phyloP scores from a whole-genome alignment of 2,888 invertebrate species.

The Leptopilina syphax region DNA sequence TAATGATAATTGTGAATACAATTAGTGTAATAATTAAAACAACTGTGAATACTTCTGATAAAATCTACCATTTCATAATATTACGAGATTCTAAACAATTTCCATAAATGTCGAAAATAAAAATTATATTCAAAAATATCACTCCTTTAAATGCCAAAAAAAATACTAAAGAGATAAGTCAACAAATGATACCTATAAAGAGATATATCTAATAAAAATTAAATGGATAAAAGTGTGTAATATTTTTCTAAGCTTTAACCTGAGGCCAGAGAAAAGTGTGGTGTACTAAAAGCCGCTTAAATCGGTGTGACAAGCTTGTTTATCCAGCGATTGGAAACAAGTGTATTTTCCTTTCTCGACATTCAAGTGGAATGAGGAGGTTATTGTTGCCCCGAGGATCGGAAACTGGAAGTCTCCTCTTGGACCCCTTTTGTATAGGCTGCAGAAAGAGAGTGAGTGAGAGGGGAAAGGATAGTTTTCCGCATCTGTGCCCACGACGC shows the following conservation, averaged over 20 bases:
- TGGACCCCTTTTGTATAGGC: not conserved
- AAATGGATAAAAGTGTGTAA: not conserved
- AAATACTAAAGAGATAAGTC: too few species aligned
- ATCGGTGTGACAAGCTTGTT: constrained; percentile 34
- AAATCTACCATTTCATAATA: too few species aligned
- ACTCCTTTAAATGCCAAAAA: too few species aligned
- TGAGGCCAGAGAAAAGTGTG: not conserved
- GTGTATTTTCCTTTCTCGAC: constrained; percentile 25
- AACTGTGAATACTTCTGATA: too few species aligned
- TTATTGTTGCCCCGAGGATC: constrained; percentile 18
- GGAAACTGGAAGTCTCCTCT: constrained; percentile 13
- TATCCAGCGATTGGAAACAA: constrained; percentile 33
- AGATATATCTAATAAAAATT: too few species aligned
- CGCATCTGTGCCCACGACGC: constrained; percentile 54
- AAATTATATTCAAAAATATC: too few species aligned
- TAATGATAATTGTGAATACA: too few species aligned
- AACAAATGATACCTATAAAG: too few species aligned
- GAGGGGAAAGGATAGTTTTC: constrained; percentile 49
- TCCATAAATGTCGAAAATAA: too few species aligned
- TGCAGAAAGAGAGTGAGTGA: not conserved
- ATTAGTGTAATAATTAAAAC: too few species aligned
- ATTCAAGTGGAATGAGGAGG: not conserved
- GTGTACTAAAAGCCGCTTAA: not conserved
- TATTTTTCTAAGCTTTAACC: constrained; percentile 2
- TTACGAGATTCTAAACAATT: too few species aligned